Evolutionary conservation across 2,113 vertebrate genomes (phyloP).

Genomic region (Puma concolor): DNA sequence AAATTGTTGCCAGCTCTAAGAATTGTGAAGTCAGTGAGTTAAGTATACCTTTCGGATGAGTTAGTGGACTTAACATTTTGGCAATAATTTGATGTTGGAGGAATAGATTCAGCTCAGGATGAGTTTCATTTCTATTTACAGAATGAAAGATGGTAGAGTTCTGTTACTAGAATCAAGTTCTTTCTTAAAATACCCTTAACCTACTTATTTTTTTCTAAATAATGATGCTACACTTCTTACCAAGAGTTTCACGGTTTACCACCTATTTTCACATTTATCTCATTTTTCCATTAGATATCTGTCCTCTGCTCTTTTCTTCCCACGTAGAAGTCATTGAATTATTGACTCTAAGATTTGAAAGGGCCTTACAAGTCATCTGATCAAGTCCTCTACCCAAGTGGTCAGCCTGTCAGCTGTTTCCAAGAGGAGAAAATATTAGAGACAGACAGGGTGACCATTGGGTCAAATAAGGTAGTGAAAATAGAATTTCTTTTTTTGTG

Average conservation of each 20-base stretch:
- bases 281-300: not conserved
- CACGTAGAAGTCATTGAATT: not conserved
- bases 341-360: not conserved
- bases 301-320: not conserved
- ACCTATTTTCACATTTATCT: not conserved
- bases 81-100: constrained; percentile 24
- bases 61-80: constrained; percentile 10
- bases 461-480: not conserved
- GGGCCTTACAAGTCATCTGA: not conserved
- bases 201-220: not conserved
- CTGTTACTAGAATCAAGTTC: constrained; percentile 8
- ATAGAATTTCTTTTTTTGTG: not conserved
- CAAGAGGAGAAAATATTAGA: not conserved
- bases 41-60: not conserved
- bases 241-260: not conserved
- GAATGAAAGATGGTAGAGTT: not conserved
- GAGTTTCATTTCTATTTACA: not conserved
- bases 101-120: not conserved
- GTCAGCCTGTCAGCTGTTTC: not conserved
- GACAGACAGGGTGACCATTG: not conserved
- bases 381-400: too few species aligned
- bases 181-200: not conserved
- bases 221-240: not conserved
- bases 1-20: constrained; percentile 45
- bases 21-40: not conserved